Percentiles rank a stretch among this genome's conserved stretches.
These are phyloP conservation scores for Perca fluviatilis DNA, from an alignment of 2,113 vertebrate species.

Conservation along the genomic window DNA sequence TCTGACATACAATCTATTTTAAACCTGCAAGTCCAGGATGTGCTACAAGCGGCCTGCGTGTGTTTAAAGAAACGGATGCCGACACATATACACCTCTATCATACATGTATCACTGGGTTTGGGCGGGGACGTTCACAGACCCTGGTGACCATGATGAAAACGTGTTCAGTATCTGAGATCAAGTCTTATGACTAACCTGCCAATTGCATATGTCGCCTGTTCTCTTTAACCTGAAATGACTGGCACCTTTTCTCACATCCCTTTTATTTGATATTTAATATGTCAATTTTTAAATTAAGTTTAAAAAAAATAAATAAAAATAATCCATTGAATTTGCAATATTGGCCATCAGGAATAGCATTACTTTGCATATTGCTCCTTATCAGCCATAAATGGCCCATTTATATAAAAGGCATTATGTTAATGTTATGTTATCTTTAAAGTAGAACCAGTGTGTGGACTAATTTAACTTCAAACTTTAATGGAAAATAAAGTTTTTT, in stretches of 20 bases:
- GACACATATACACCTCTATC: conserved; percentile 1
- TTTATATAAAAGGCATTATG: conserved; percentile 61
- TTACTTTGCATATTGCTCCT: conserved; percentile 79
- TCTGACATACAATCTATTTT: conserved; percentile 66
- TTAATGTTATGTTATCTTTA: conserved; percentile 32
- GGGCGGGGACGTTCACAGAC: conserved; percentile 43
- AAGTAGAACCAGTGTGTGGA: conserved; percentile 27
- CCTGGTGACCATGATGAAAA: conserved; percentile 43
- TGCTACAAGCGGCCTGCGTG: conserved; percentile 60
- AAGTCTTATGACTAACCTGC: conserved; percentile 45
- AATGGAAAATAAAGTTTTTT: conserved; percentile 58
- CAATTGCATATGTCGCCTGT: conserved; percentile 64
- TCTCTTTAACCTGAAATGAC: conserved; percentile 49
- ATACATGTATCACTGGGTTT: neutral
- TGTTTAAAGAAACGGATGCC: conserved; percentile 23
- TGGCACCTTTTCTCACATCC: conserved; percentile 31
- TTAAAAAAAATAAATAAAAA: too few species aligned
- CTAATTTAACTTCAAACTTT: conserved; percentile 37
- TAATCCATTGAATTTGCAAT: conserved; percentile 36
- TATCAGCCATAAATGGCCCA: conserved; percentile 31
- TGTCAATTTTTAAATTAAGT: conserved; percentile 3
- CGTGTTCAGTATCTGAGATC: conserved; percentile 30
- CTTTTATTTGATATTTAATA: neutral
- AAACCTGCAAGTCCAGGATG: conserved; percentile 54
- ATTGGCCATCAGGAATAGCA: conserved; percentile 38